Evolutionary conservation across 1,140 invertebrate genomes (phyloP).

Genomic region (Anoplolepis gracilipes): DNA sequence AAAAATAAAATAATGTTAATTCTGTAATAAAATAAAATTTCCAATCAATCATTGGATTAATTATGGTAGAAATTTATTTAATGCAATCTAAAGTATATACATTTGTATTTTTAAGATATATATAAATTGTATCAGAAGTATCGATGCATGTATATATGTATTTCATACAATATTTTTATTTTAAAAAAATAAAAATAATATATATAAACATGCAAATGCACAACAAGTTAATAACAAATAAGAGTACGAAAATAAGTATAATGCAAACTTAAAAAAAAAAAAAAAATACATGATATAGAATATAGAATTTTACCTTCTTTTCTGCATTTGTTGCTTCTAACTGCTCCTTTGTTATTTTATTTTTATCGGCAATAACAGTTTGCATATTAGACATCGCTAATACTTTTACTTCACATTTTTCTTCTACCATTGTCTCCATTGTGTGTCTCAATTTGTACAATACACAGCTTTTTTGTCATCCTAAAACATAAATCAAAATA

Average conservation of each 20-base stretch:
- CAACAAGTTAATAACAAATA: neutral
- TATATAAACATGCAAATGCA: neutral
- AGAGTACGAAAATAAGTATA: too few relatives aligned
- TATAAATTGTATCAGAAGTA: neutral
- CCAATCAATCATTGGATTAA: neutral
- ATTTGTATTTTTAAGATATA: neutral
- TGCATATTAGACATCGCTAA: neutral
- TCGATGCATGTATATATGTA: neutral
- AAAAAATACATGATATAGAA: neutral
- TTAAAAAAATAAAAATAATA: neutral
- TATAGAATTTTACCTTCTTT: slow-evolving; percentile 31
- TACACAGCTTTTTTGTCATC: neutral
- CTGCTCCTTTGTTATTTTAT: slow-evolving; percentile 8
- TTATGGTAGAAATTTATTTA: neutral
- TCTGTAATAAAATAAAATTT: too few relatives aligned
- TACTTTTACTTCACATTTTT: slow-evolving; percentile 8
- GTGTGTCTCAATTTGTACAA: slow-evolving; percentile 15
- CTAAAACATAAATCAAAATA: slow-evolving; percentile 12
- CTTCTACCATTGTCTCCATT: slow-evolving; percentile 52
- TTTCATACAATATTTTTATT: neutral
- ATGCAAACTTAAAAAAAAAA: neutral
- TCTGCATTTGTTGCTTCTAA: neutral
- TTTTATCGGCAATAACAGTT: slow-evolving; percentile 30
- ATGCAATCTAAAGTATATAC: neutral
- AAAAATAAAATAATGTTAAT: neutral